Conservation (phyloP, 2,888 invertebrate genomes). For the Pycnomerus fuliginosus region DNA sequence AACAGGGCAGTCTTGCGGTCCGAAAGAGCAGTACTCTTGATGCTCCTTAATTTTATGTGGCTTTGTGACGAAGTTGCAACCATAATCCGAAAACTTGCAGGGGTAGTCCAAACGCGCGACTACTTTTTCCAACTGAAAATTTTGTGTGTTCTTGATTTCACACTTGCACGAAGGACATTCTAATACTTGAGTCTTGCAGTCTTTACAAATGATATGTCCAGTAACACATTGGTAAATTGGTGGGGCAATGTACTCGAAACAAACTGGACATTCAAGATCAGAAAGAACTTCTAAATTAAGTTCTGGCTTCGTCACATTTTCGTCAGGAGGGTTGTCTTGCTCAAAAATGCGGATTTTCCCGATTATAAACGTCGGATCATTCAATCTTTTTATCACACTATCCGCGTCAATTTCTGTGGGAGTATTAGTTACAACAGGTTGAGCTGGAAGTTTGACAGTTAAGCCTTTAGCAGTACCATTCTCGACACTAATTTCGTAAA, state of each 20-base stretch:
- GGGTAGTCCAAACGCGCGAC: slow-evolving; percentile 39
- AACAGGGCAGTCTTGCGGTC: slow-evolving; percentile 32
- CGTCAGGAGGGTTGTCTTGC: background rate
- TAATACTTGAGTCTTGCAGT: slow-evolving; percentile 34
- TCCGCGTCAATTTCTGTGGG: slow-evolving; percentile 28
- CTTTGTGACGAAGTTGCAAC: slow-evolving; percentile 35
- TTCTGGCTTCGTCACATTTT: slow-evolving; percentile 3
- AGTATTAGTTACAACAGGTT: slow-evolving; percentile 1
- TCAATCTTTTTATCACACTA: slow-evolving; percentile 21
- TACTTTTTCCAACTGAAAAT: slow-evolving; percentile 43
- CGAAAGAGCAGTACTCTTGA: slow-evolving; percentile 30
- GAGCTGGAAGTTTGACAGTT: slow-evolving; percentile 1
- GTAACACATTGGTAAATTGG: slow-evolving; percentile 45
- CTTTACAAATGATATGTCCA: slow-evolving; percentile 45
- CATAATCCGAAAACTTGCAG: slow-evolving; percentile 38
- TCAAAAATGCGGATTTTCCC: slow-evolving; percentile 27
- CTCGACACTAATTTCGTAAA: slow-evolving; percentile 22
- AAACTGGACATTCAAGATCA: slow-evolving; percentile 46
- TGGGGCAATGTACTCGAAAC: slow-evolving; percentile 45
- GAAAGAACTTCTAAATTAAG: slow-evolving; percentile 24
- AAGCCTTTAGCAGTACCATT: slow-evolving; percentile 7
- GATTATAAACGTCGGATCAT: slow-evolving; percentile 33
- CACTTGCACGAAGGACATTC: slow-evolving; percentile 42
- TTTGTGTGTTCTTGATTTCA: slow-evolving; percentile 38
- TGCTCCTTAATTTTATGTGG: slow-evolving; percentile 33